Percentiles rank a stretch among this genome's conserved stretches.
Evolutionary conservation across 2,888 invertebrate species (phyloP).

Genomic region (Leucoma salicis): DNA sequence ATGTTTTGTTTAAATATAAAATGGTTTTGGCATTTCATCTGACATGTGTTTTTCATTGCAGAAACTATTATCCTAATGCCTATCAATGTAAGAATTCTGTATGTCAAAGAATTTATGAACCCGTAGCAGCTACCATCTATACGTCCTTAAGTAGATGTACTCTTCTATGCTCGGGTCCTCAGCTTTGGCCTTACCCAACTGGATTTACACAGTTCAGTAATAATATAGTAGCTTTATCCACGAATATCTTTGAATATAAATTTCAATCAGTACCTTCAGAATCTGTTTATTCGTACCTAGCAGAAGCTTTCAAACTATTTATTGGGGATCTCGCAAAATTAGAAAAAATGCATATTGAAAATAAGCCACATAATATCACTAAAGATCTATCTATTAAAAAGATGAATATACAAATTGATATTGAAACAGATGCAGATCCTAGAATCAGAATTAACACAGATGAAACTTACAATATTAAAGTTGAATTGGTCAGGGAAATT

Average conservation of each 20-base stretch:
- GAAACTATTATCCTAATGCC: constrained; percentile 21
- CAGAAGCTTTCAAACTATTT: constrained; percentile 76
- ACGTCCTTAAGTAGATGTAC: constrained; percentile 85
- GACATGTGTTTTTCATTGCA: constrained; percentile 3
- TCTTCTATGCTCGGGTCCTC: constrained; percentile 86
- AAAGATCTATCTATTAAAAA: constrained; percentile 38
- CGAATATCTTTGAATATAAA: constrained; percentile 78
- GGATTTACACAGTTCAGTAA: constrained; percentile 84
- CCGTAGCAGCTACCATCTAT: constrained; percentile 25
- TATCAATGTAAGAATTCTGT: constrained; percentile 52
- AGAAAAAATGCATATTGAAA: constrained; percentile 56
- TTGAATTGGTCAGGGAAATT: constrained; percentile 62
- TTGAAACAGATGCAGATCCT: constrained; percentile 78
- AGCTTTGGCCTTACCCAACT: constrained; percentile 90
- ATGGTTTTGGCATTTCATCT: too few species aligned
- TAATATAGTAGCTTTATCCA: constrained; percentile 79
- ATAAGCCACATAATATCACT: constrained; percentile 33
- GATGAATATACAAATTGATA: constrained; percentile 70
- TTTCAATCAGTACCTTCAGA: constrained; percentile 59
- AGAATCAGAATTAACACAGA: constrained; percentile 85
- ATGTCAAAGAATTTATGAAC: constrained; percentile 52
- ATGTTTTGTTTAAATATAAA: too few species aligned
- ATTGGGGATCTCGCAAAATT: constrained; percentile 69
- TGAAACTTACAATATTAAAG: constrained; percentile 85
- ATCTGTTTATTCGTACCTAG: constrained; percentile 45